Conservation (phyloP, 2,888 invertebrate species). For the Dromius quadrimaculatus region DNA sequence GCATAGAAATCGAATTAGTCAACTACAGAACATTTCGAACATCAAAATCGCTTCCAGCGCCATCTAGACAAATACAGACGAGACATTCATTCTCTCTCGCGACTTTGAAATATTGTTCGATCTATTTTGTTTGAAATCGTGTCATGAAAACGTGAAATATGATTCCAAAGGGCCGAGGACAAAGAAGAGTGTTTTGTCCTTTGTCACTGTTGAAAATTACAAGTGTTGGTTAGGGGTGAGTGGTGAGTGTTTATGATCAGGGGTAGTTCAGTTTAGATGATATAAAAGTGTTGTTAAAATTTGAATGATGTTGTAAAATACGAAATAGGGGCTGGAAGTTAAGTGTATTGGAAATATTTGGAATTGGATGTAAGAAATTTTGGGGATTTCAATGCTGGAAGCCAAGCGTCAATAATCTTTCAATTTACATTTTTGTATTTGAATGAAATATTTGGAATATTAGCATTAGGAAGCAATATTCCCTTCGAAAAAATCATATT, state of each 20-base stretch:
- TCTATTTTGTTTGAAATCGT: conserved; percentile 38
- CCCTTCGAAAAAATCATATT: too few relatives aligned
- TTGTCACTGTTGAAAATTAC: conserved; percentile 20
- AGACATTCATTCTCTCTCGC: conserved; percentile 9
- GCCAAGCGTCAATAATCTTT: neutral
- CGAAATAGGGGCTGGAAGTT: neutral
- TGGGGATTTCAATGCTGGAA: conserved; percentile 22
- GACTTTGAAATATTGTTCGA: conserved; percentile 41
- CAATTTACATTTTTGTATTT: too few relatives aligned
- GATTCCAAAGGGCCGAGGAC: conserved; percentile 7
- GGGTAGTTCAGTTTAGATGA: conserved; percentile 1
- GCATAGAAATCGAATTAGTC: conserved; percentile 52
- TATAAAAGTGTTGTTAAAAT: conserved; percentile 14
- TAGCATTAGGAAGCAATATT: too few relatives aligned
- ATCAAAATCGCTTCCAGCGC: conserved; percentile 13
- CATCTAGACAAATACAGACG: conserved; percentile 20
- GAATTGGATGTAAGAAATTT: neutral
- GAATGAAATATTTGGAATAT: too few relatives aligned
- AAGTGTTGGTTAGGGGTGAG: neutral
- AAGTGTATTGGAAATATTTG: conserved; percentile 16
- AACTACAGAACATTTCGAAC: neutral
- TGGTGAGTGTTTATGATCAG: conserved; percentile 17
- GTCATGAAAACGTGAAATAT: conserved; percentile 40
- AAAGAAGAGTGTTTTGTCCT: neutral
- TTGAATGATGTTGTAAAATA: conserved; percentile 1